Conservation (phyloP, 1,140 invertebrate genomes). For the Halictus rubicundus region DNA sequence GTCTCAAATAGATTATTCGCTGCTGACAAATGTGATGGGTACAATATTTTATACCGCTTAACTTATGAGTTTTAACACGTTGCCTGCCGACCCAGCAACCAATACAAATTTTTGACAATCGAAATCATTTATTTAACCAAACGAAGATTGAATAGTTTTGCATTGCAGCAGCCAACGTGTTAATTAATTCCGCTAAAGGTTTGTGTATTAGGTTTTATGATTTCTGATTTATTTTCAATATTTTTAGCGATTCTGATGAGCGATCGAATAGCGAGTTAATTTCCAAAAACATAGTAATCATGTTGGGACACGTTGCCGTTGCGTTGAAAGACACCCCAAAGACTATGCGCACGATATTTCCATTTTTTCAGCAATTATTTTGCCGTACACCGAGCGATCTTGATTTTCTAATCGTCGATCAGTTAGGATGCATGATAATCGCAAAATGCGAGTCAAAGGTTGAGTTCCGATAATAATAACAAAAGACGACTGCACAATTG, state of each 20-base stretch:
- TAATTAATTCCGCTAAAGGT: background rate
- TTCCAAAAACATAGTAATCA: constrained; percentile 97
- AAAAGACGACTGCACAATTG: background rate
- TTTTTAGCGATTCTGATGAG: constrained; percentile 69
- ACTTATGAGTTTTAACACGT: background rate
- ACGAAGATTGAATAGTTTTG: no score
- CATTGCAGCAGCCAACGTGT: no score
- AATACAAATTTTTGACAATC: no score
- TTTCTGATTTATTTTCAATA: constrained; percentile 26
- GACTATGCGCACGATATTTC: constrained; percentile 96
- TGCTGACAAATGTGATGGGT: constrained; percentile 91
- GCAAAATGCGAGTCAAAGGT: constrained; percentile 89
- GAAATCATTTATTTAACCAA: no score
- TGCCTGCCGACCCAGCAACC: no score
- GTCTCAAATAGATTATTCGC: constrained; percentile 97
- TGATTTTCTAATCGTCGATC: constrained; percentile 97
- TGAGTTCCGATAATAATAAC: constrained; percentile 13
- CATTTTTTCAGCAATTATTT: constrained; percentile 98
- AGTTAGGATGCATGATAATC: constrained; percentile 98
- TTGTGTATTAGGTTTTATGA: background rate
- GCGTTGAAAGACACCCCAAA: constrained; percentile 95
- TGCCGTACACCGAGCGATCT: constrained; percentile 93
- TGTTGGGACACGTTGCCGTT: constrained; percentile 98
- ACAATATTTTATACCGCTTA: background rate
- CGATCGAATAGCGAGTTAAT: constrained; percentile 84